Conservation (phyloP, 2,797 vertebrate species). For the Jordanella pulchra region DNA sequence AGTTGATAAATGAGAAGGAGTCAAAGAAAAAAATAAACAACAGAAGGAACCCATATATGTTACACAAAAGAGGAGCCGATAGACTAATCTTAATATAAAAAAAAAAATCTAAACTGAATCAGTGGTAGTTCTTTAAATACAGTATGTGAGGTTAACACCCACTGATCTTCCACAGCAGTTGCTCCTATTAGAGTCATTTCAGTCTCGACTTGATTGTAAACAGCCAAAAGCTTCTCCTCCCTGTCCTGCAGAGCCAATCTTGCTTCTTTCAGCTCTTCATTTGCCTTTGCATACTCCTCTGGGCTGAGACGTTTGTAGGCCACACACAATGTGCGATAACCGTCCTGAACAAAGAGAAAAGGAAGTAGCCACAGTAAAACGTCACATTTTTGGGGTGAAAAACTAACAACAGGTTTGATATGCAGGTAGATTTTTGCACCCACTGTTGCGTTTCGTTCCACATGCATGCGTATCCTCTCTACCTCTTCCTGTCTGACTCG, state of each 20-base stretch:
- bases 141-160: slow-evolving; percentile 29
- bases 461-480: slow-evolving; percentile 86
- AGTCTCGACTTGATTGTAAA: slow-evolving; percentile 92
- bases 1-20: background rate
- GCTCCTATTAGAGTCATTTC: slow-evolving; percentile 95
- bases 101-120: background rate
- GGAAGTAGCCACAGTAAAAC: background rate
- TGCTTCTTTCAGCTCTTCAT: slow-evolving; percentile 85
- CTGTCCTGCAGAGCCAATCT: slow-evolving; percentile 92
- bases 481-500: slow-evolving; percentile 89
- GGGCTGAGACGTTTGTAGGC: slow-evolving; percentile 88
- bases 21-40: background rate
- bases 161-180: slow-evolving; percentile 98
- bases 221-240: slow-evolving; percentile 89
- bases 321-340: slow-evolving; percentile 94
- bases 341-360: slow-evolving; percentile 80
- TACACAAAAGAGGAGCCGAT: too few species aligned
- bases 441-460: slow-evolving; percentile 93
- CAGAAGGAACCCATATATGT: background rate
- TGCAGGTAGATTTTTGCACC: slow-evolving; percentile 40
- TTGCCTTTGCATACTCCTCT: slow-evolving; percentile 84
- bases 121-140: background rate
- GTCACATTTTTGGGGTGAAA: background rate
- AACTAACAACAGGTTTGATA: background rate
- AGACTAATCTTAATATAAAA: too few species aligned